These are phyloP conservation scores for Lethrus apterus DNA, from an alignment of 1,140 invertebrate genomes.

Conservation along the genomic window DNA sequence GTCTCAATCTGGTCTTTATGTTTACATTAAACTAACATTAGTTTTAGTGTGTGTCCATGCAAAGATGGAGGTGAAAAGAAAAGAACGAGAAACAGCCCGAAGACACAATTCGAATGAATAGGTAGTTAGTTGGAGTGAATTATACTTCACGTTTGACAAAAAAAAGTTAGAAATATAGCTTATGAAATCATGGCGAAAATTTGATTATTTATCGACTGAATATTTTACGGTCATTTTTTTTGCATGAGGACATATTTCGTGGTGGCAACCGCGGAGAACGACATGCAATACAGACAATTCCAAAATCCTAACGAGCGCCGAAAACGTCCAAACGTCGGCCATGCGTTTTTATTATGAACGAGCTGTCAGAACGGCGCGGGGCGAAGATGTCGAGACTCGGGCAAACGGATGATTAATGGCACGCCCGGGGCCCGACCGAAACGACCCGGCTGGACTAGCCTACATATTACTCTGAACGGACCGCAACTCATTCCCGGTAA, in stretches of 20 bases:
- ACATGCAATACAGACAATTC: no score
- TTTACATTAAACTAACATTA: constrained; percentile 31
- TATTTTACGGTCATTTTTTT: no score
- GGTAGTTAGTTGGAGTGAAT: no score
- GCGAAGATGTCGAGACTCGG: constrained; percentile 31
- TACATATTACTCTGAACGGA: constrained; percentile 28
- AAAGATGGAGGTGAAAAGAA: no score
- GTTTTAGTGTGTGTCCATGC: no score
- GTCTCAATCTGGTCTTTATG: constrained; percentile 25
- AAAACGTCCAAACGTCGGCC: constrained; percentile 4
- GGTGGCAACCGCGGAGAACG: no score
- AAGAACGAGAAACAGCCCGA: no score
- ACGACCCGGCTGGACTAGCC: constrained; percentile 24
- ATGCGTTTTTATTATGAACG: constrained; percentile 31
- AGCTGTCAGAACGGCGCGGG: constrained; percentile 33
- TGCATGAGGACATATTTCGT: no score
- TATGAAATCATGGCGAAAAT: not conserved
- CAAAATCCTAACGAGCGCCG: constrained; percentile 5
- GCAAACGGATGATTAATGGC: constrained; percentile 31
- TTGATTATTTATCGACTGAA: no score
- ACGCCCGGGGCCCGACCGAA: constrained; percentile 24
- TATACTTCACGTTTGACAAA: no score
- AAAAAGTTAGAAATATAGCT: not conserved
- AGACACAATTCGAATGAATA: no score
- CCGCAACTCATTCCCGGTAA: constrained; percentile 27